phyloP scores from a whole-genome alignment of 2,113 vertebrate species.

The Talpa occidentalis region DNA sequence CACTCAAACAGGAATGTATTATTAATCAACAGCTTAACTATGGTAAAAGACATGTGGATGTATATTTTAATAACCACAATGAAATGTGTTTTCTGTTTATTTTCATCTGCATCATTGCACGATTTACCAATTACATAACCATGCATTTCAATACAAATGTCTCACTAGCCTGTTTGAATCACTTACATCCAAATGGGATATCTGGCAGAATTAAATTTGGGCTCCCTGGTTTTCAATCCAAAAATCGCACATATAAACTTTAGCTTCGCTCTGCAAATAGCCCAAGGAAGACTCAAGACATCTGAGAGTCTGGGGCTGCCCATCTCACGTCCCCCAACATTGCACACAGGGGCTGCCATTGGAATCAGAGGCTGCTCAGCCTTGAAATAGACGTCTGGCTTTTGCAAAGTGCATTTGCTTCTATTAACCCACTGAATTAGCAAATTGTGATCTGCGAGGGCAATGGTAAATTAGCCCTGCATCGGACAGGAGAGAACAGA shows the following conservation, averaged over 20 bases:
- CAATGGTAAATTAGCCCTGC: background rate
- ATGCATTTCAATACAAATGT: background rate
- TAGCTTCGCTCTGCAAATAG: background rate
- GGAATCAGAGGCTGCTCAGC: background rate
- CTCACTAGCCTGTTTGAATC: background rate
- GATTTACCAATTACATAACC: background rate
- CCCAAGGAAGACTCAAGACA: background rate
- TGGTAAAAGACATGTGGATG: background rate
- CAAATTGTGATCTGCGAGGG: background rate
- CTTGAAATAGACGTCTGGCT: background rate
- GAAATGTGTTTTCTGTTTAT: constrained; percentile 35
- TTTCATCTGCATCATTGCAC: constrained; percentile 39
- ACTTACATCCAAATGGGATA: background rate
- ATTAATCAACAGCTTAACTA: constrained; percentile 52
- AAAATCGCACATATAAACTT: background rate
- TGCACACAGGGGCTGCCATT: background rate
- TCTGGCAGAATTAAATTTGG: background rate
- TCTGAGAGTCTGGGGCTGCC: background rate
- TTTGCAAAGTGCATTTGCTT: background rate
- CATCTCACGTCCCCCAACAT: background rate
- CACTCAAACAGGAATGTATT: constrained; percentile 3
- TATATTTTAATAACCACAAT: constrained; percentile 20
- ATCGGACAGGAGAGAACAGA: background rate
- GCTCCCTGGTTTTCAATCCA: background rate
- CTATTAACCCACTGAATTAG: background rate